Evolutionary conservation across 2,797 vertebrate species (phyloP).

Genomic region (Oryzias dopingdopingensis): DNA sequence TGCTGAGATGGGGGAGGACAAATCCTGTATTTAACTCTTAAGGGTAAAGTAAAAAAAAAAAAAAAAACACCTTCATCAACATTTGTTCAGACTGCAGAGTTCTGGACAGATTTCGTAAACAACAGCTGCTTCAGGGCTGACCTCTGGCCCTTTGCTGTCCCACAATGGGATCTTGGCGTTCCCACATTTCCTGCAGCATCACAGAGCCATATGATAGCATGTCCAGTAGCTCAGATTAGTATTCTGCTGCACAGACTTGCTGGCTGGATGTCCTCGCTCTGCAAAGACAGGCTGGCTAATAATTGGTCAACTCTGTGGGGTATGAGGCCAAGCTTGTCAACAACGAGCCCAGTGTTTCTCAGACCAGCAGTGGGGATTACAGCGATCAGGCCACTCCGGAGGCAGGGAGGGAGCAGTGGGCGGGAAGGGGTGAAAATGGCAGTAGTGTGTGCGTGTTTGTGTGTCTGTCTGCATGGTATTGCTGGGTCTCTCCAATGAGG

Average conservation of each 20-base stretch:
- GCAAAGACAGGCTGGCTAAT: slow-evolving; percentile 72
- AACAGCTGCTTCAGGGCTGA: slow-evolving; percentile 39
- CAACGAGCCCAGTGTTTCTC: slow-evolving; percentile 78
- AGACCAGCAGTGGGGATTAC: slow-evolving; percentile 72
- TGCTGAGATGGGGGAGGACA: slow-evolving; percentile 71
- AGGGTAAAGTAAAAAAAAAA: slow-evolving; percentile 49
- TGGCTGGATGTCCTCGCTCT: slow-evolving; percentile 52
- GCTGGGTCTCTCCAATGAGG: slow-evolving; percentile 21
- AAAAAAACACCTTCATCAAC: slow-evolving; percentile 36
- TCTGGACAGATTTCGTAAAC: slow-evolving; percentile 18
- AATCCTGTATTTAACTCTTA: slow-evolving; percentile 74
- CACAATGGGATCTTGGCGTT: slow-evolving; percentile 35
- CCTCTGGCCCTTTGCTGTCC: slow-evolving; percentile 8
- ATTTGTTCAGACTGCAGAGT: slow-evolving; percentile 15
- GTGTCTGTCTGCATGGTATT: slow-evolving; percentile 37
- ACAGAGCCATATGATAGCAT: slow-evolving; percentile 49
- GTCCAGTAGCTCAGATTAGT: slow-evolving; percentile 46
- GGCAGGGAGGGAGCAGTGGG: slow-evolving; percentile 14
- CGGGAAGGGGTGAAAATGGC: neutral
- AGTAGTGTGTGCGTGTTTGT: slow-evolving; percentile 22
- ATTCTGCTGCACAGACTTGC: slow-evolving; percentile 33
- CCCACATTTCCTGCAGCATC: slow-evolving; percentile 48
- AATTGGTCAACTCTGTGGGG: slow-evolving; percentile 77
- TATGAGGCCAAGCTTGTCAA: slow-evolving; percentile 72
- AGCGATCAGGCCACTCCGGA: slow-evolving; percentile 64